phyloP scores from a whole-genome alignment of 2,113 vertebrate genomes.

The Deroptyus accipitrinus region DNA sequence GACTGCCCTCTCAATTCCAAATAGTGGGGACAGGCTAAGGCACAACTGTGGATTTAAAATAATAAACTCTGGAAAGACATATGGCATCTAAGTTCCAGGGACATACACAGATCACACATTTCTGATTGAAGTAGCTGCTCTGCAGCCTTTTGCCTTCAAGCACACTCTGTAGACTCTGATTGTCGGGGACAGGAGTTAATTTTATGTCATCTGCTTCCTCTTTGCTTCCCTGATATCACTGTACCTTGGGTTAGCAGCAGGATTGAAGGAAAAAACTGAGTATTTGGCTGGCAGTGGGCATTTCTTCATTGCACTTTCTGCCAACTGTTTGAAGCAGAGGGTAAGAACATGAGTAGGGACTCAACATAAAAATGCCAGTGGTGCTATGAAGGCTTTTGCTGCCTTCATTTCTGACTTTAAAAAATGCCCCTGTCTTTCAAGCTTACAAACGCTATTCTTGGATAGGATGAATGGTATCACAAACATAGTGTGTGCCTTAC shows the following conservation, averaged over 20 bases:
- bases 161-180: not conserved
- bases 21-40: not conserved
- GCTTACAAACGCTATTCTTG: not conserved
- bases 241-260: not conserved
- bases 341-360: not conserved
- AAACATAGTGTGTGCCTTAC: not conserved
- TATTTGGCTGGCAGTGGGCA: not conserved
- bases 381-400: not conserved
- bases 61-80: not conserved
- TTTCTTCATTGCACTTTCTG: not conserved
- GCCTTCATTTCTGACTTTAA: not conserved
- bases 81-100: not conserved
- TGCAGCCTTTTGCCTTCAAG: conserved; percentile 4
- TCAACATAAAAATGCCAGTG: not conserved
- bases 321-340: not conserved
- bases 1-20: conserved; percentile 5
- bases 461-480: not conserved
- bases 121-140: conserved; percentile 30
- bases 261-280: not conserved
- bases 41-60: not conserved
- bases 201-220: not conserved
- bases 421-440: not conserved
- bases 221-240: not conserved
- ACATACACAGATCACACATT: not conserved
- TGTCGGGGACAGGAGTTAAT: not conserved